phyloP scores from a whole-genome alignment of 2,888 invertebrate species.

The Eupithecia pulchellata region DNA sequence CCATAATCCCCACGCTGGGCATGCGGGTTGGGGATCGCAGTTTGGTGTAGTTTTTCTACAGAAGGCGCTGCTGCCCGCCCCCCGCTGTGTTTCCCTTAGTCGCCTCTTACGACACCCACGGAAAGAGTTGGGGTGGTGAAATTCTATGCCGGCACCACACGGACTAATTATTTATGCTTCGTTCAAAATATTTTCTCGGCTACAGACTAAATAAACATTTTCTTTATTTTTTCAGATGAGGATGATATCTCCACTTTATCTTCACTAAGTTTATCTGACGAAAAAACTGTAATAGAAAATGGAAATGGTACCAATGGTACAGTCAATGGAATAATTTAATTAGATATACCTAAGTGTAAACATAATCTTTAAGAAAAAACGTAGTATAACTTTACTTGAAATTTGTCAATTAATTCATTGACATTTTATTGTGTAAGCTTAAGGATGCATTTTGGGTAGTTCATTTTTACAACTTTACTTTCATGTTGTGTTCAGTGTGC shows the following conservation, averaged over 20 bases:
- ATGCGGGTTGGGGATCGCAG: too few relatives aligned
- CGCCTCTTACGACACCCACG: too few relatives aligned
- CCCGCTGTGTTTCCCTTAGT: too few relatives aligned
- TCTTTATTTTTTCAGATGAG: constrained; percentile 58
- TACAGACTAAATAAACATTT: neutral
- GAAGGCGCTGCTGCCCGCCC: too few relatives aligned
- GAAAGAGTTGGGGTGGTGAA: too few relatives aligned
- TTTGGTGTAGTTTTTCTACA: too few relatives aligned
- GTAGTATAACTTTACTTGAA: neutral
- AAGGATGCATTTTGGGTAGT: neutral
- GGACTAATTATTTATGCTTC: too few relatives aligned
- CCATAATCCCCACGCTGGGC: too few relatives aligned
- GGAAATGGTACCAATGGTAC: constrained; percentile 63
- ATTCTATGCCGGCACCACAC: too few relatives aligned
- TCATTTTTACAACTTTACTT: neutral
- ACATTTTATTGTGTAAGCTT: neutral
- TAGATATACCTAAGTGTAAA: constrained; percentile 26
- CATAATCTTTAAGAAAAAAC: constrained; percentile 12
- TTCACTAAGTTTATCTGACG: constrained; percentile 70
- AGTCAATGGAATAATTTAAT: constrained; percentile 44
- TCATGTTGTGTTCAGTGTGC: neutral
- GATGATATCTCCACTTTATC: constrained; percentile 72
- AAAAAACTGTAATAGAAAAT: constrained; percentile 73
- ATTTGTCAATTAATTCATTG: neutral
- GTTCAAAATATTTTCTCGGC: neutral